Base-by-base conservation (phyloP, 2,888 invertebrate genomes). In the Xylota segnis region DNA sequence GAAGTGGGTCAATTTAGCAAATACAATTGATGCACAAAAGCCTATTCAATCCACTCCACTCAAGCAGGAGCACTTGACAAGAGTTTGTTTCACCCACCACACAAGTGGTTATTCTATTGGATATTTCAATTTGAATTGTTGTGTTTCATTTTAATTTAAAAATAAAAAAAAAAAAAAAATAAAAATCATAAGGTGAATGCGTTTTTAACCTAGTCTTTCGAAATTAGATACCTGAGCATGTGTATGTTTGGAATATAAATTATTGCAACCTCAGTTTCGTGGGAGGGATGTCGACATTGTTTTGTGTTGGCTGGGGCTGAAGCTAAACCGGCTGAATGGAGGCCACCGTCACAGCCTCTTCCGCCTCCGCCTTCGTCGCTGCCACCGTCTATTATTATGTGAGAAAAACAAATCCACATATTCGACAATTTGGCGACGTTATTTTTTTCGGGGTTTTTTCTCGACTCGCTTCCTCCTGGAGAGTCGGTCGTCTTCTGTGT, bases 1-100 rank as follows among this genome's bases (percentile, higher is more conserved):
- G 56, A 83, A 83, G 72, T 83, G 68, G 79, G 83, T 78, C 83
- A 83, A 79, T 83, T 83, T 68, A 63, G 32, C 68, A 74, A 68
- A 78, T 70, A 79, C 83, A 83, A 83, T 74, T 70, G 83, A 83
- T 83, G 72, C 74, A 83, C 74, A 78, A 83, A 79, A 74, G 83
- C 79, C 78, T 74, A 83, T 74, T 63, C 63, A 61, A 68, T 47
- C 32, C 63, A 61, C 78, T 83, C 74, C 37, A 79, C 63, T 83
- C 68, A 23, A 83, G 61, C 32, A 47, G 61, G 59, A 52, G 27
- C 10, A 37, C 78, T 74, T 63, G 18, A 68, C 32, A 74, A 63
- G 78, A 61, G 54, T 40, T 66, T 61, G 54, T 40, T 66, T 61
- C 40, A 54, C 18, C 40, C 40, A n/a, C 18, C 43, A 1, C 27